Conservation (phyloP, 2,113 vertebrate species). For the Tylochromis polylepis region DNA sequence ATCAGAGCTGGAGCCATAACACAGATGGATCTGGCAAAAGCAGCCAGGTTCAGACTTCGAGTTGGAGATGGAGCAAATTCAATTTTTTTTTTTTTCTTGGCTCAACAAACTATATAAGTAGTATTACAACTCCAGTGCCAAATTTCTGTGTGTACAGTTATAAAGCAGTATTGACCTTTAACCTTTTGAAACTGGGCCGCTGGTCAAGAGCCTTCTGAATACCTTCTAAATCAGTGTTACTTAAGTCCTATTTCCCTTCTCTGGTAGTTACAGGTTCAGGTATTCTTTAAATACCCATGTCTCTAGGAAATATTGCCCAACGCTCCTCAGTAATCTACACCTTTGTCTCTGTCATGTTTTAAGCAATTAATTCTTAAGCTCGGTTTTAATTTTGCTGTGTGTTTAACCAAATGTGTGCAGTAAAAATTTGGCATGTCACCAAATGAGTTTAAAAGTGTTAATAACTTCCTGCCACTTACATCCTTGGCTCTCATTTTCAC, state of each 20-base stretch:
- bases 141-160: neutral
- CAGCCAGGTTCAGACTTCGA: neutral
- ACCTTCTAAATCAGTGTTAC: neutral
- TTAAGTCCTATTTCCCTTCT: neutral
- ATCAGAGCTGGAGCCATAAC: constrained; percentile 36
- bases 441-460: neutral
- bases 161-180: constrained; percentile 4
- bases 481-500: neutral
- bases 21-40: constrained; percentile 32
- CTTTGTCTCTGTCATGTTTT: neutral
- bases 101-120: constrained; percentile 2
- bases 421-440: neutral
- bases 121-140: constrained; percentile 5
- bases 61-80: neutral
- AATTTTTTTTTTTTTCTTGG: constrained; percentile 15
- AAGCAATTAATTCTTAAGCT: neutral
- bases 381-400: neutral
- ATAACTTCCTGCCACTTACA: neutral
- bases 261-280: neutral
- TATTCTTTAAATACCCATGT: neutral
- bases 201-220: neutral
- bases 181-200: neutral
- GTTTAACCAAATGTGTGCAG: neutral
- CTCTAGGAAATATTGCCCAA: neutral
- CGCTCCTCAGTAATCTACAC: neutral